Evolutionary conservation across 1,140 invertebrate species (phyloP).

Genomic region (Sipha flava): DNA sequence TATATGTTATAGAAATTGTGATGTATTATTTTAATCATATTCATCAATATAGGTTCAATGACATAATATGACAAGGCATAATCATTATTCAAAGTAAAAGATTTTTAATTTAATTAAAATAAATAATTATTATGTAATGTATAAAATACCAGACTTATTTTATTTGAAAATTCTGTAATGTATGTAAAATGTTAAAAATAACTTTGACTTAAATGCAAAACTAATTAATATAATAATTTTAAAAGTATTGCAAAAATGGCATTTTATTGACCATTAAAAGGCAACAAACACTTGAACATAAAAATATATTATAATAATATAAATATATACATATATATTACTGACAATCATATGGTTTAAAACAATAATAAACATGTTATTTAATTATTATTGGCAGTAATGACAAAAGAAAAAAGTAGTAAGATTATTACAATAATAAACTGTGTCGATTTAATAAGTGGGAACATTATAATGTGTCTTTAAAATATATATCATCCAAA

Average conservation of each 20-base stretch:
- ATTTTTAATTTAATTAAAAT: background rate
- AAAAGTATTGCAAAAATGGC: background rate
- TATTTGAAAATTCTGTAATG: background rate
- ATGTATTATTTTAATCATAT: too few species aligned
- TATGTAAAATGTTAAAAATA: constrained; percentile 11
- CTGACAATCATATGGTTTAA: constrained; percentile 14
- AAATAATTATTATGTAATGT: constrained; percentile 9
- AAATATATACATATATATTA: background rate
- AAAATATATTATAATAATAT: constrained; percentile 1
- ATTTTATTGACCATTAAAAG: constrained; percentile 16
- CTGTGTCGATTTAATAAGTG: constrained; percentile 18
- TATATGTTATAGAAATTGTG: too few species aligned
- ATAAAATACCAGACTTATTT: background rate
- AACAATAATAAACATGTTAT: constrained; percentile 1
- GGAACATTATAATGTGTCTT: background rate
- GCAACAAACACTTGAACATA: constrained; percentile 23
- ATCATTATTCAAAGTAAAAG: too few species aligned
- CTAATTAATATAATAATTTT: background rate
- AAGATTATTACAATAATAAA: constrained; percentile 11
- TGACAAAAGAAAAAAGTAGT: background rate
- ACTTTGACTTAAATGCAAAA: constrained; percentile 3
- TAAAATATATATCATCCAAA: background rate
- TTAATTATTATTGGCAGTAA: background rate
- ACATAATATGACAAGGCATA: too few species aligned
- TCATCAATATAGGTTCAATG: too few species aligned